Evolutionary conservation across 35 echinoderm and acorn worm genomes (phyloP).

Genomic region (Strongylocentrotus purpuratus): DNA sequence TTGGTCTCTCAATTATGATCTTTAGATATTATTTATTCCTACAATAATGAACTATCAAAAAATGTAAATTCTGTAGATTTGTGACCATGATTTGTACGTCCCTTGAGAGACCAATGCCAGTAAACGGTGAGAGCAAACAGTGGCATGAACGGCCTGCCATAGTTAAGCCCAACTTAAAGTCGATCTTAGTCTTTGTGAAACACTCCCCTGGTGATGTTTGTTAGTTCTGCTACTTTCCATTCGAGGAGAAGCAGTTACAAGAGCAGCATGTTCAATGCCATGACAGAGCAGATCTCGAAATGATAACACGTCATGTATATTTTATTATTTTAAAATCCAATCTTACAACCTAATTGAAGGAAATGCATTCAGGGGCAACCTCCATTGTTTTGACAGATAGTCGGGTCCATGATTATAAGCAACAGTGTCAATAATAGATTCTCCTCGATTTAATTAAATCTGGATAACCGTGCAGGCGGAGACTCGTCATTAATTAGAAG

Average conservation of each 20-base stretch:
- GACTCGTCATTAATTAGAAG: conserved; percentile 3
- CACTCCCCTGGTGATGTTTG: background rate
- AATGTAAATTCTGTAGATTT: too few relatives aligned
- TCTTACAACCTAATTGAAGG: background rate
- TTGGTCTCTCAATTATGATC: too few relatives aligned
- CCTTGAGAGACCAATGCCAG: too few relatives aligned
- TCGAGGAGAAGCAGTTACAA: background rate
- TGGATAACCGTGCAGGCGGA: background rate
- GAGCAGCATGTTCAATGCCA: background rate
- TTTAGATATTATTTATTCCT: too few relatives aligned
- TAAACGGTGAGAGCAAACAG: too few relatives aligned
- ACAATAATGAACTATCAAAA: too few relatives aligned
- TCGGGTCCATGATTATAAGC: background rate
- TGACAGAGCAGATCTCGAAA: background rate
- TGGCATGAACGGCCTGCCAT: too few relatives aligned
- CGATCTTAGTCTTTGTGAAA: too few relatives aligned
- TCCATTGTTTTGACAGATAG: background rate
- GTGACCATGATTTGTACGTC: too few relatives aligned
- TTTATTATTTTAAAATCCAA: background rate
- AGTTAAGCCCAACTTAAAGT: too few relatives aligned
- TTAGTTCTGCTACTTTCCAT: background rate
- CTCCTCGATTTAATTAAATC: background rate
- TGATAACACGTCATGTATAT: background rate
- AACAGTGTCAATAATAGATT: background rate
- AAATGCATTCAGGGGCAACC: background rate